phyloP scores from a whole-genome alignment of 2,888 invertebrate species.

The Pristionchus arcanus region DNA sequence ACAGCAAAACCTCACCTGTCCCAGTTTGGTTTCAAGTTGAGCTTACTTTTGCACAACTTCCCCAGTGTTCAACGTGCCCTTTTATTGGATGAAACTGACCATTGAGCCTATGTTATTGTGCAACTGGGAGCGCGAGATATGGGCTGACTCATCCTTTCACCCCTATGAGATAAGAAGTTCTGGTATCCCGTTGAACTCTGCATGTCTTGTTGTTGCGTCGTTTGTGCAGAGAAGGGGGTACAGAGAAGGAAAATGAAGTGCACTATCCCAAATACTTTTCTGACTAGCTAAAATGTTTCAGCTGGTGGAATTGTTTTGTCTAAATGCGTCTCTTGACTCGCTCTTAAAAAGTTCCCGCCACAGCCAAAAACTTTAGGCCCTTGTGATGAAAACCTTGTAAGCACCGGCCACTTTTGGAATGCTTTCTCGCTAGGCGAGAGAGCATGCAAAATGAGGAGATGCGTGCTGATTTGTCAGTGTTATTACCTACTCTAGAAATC shows the following conservation, averaged over 20 bases:
- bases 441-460: neutral
- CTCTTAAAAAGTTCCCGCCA: neutral
- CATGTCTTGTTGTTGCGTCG: neutral
- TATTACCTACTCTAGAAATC: neutral
- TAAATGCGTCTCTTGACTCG: neutral
- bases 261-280: neutral
- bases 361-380: neutral
- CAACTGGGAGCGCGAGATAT: neutral
- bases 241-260: too few species aligned
- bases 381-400: neutral
- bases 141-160: neutral
- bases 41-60: too few species aligned
- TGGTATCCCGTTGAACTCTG: neutral
- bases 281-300: neutral
- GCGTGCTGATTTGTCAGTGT: neutral
- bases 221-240: too few species aligned
- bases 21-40: too few species aligned
- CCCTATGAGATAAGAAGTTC: neutral
- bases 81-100: neutral
- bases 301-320: slow-evolving; percentile 5
- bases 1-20: too few species aligned
- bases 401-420: neutral
- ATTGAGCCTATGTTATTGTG: neutral
- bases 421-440: neutral
- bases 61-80: too few species aligned